A percentile compares a stretch with the other conserved stretches of the same genome.
These are phyloP conservation scores for Littorina saxatilis DNA, from an alignment of 1,140 invertebrate genomes.

Conservation along the genomic window DNA sequence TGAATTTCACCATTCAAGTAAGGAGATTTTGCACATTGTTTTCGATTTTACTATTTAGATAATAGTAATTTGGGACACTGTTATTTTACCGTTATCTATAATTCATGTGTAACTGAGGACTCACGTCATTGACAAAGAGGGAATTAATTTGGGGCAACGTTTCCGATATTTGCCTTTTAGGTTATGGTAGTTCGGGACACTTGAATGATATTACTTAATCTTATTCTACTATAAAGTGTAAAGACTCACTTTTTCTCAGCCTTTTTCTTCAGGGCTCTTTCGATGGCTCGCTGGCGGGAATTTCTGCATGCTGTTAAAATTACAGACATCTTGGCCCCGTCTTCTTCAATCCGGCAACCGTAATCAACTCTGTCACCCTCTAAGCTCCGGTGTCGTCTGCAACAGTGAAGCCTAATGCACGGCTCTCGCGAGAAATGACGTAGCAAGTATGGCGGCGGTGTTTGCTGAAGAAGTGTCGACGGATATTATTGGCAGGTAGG, in stretches of 20 bases:
- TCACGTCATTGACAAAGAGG: too few species aligned
- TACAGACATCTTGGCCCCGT: conserved; percentile 32
- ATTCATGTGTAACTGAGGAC: too few species aligned
- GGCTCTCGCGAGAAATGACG: neutral
- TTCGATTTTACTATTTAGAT: too few species aligned
- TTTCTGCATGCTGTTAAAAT: conserved; percentile 36
- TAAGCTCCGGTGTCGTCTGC: neutral
- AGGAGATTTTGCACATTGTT: too few species aligned
- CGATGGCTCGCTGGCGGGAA: conserved; percentile 36
- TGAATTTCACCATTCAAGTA: too few species aligned
- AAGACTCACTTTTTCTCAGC: conserved; percentile 36
- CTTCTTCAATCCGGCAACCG: neutral
- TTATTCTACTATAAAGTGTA: too few species aligned
- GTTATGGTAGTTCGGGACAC: too few species aligned
- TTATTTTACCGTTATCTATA: too few species aligned
- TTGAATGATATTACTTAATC: too few species aligned
- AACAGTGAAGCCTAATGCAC: neutral
- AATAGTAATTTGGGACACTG: too few species aligned
- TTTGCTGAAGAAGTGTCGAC: neutral
- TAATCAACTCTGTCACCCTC: neutral
- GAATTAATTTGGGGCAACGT: too few species aligned
- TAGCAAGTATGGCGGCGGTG: neutral
- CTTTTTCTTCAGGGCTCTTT: conserved; percentile 21
- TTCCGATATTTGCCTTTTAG: too few species aligned
- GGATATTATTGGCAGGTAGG: neutral